Evolutionary conservation across 2,888 invertebrate genomes (phyloP).

Genomic region (Acleris sparsana): DNA sequence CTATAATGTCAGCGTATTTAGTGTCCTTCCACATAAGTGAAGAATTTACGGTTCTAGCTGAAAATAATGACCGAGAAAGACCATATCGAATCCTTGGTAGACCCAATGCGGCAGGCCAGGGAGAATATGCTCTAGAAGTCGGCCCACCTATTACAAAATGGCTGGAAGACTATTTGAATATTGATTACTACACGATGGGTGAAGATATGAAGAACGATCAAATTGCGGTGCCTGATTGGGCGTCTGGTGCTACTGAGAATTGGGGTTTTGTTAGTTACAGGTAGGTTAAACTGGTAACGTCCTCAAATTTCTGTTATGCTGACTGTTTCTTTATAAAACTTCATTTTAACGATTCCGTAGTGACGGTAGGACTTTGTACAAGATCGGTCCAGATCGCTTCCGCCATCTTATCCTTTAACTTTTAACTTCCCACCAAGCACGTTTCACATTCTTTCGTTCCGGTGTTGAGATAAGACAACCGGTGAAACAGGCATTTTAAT

Average conservation of each 20-base stretch:
- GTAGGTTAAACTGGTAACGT: slow-evolving; percentile 46
- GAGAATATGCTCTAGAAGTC: slow-evolving; percentile 70
- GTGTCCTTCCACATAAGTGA: slow-evolving; percentile 87
- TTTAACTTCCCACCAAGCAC: too few species aligned
- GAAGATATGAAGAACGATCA: slow-evolving; percentile 73
- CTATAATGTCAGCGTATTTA: slow-evolving; percentile 92
- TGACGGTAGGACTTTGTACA: too few species aligned
- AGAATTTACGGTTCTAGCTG: slow-evolving; percentile 67
- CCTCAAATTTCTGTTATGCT: too few species aligned
- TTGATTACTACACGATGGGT: slow-evolving; percentile 69
- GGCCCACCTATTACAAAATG: slow-evolving; percentile 70
- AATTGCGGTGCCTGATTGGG: slow-evolving; percentile 75
- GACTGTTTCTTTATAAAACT: too few species aligned
- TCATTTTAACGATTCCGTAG: background rate
- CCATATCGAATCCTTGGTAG: slow-evolving; percentile 73
- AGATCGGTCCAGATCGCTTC: too few species aligned
- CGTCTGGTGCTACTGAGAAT: slow-evolving; percentile 78
- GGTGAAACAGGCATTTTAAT: too few species aligned
- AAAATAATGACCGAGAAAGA: slow-evolving; percentile 53
- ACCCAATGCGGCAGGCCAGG: slow-evolving; percentile 66
- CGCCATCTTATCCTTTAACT: too few species aligned
- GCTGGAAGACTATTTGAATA: slow-evolving; percentile 67
- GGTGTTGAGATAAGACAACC: too few species aligned
- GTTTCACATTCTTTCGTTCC: too few species aligned
- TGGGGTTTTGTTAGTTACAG: slow-evolving; percentile 79